Evolutionary conservation across 2,797 vertebrate species (phyloP), one percentile per base, ranked within the genome.

Genomic region (Monodelphis domestica): DNA sequence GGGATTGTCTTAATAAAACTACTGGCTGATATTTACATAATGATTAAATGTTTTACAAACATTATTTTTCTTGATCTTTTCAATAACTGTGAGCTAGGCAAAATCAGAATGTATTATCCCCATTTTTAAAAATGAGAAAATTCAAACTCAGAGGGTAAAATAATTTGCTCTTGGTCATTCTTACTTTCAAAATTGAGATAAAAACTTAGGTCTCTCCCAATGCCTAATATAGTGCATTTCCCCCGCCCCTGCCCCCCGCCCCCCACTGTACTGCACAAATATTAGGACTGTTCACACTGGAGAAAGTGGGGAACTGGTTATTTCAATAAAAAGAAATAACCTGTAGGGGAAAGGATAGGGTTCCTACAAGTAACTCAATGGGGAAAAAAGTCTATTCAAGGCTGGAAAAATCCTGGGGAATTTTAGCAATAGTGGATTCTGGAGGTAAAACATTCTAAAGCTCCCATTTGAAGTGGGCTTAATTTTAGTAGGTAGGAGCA

Each of bases 11-110:
- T 88, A 91, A 56, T 33, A 63, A 91, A 10, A 3, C 29, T 94
- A n/a, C 30, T 90, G 52, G 53, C 3, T 94, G 1, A n/a, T 89
- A 93, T 51, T 95, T 92, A 26, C 53, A 91, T 33, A 92, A 88
- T 12, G 17, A 90, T 50, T 1, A 91, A 6, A 91, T 84, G 10
- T 26, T 84, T 84, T 84, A 84, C 24, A 84, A 26, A 11, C 24
- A 12, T 84, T 84, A 84, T 84, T 84, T 84, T 84, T 84, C 38
- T 84, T 50, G 70, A 84, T 84, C 0, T n/a, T 78, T 21, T 50
- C 24, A 26, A 84, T 84, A 84, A 84, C 70, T 50, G 38, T 24
- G 14, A 84, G 38, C 21, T 50, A 84, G 21, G 38, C 84, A 50
- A 84, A 78, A 84, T 5, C 59, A 70, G 21, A 78, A 11, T 45